These are phyloP conservation scores for Ephydatia muelleri DNA, from an alignment of 37 sponge, comb jelly and placozoan species.

Conservation along the genomic window DNA sequence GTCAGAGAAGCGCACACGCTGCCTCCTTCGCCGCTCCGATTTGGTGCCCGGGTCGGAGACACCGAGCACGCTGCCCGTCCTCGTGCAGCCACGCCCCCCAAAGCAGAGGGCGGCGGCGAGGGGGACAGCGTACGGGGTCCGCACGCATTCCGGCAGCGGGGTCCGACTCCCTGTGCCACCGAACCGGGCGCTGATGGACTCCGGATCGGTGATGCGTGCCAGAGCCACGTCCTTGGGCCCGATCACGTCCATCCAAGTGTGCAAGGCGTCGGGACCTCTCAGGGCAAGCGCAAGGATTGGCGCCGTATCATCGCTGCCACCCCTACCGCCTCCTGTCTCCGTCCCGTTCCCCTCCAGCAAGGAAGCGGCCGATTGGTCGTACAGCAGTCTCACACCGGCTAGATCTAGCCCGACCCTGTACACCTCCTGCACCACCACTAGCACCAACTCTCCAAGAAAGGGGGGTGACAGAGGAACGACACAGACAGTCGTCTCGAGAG, in stretches of 20 bases:
- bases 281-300: conserved; percentile 47
- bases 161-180: background rate
- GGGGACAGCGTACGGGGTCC: conserved; percentile 23
- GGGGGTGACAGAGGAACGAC: background rate
- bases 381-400: conserved; percentile 59
- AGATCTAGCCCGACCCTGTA: conserved; percentile 37
- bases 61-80: conserved; percentile 61
- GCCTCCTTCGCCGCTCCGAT: conserved; percentile 60
- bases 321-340: background rate
- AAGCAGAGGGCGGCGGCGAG: conserved; percentile 65
- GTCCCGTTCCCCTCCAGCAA: background rate
- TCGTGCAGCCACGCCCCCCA: conserved; percentile 69
- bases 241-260: conserved; percentile 42
- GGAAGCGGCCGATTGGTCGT: background rate
- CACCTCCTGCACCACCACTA: conserved; percentile 4
- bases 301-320: background rate
- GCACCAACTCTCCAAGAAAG: conserved; percentile 13
- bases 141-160: conserved; percentile 7
- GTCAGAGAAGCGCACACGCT: conserved; percentile 74
- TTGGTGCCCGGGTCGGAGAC: conserved; percentile 68
- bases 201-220: conserved; percentile 70
- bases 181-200: conserved; percentile 56
- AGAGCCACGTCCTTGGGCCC: conserved; percentile 60
- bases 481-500: conserved; percentile 22
- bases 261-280: conserved; percentile 61